Evolutionary conservation across 1,140 invertebrate species (phyloP), one percentile per base, ranked within the genome.

Genomic region (Drosophila burlai): DNA sequence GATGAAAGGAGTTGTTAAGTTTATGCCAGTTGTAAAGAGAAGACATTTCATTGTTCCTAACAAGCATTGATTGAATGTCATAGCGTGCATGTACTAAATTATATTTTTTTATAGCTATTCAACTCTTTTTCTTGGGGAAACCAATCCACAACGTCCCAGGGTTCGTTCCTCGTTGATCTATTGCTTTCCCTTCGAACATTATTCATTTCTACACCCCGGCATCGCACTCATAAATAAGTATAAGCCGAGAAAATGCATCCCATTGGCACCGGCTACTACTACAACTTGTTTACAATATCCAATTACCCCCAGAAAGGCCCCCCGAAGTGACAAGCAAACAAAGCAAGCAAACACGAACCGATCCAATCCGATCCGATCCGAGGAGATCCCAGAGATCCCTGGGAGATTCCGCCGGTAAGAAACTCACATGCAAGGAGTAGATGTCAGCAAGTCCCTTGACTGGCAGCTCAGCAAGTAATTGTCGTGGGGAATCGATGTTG

Each of bases 391-490:
- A 18, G 18, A 67, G 45, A 68, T 65, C 21, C 66, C 66, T 66
- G 64, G 47, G 13, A 69, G 47, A 69, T 67, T 16, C 62, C 66
- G 34, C 34, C 16, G 16, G 24, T 1, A 26, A 57, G 50, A 72
- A 18, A 45, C 61, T 40, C 59, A 40, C 74, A 74, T 64, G 73
- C 62, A 78, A 76, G 67, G 71, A 73, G 71, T 50, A 73, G 55
- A 90, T 89, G 85, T 89, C 85, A 89, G 90, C 85, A 89, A 80
- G 69, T 90, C 81, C 75, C 75, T 84, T 79, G 85, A 89, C 85
- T 89, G 76, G 71, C 81, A 90, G 87, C 89, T 82, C 81, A 76
- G 13, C 43, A 85, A 72, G 85, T 89, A 89, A 89, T 89, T 89
- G 85, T 87, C 81, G 72, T 63, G 71, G 31, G 60, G 46, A 62